A percentile compares a stretch with the other conserved stretches of the same genome.
Conservation (phyloP, 37 sponge, comb jelly and placozoan genomes). For the Tethya wilhelma region DNA sequence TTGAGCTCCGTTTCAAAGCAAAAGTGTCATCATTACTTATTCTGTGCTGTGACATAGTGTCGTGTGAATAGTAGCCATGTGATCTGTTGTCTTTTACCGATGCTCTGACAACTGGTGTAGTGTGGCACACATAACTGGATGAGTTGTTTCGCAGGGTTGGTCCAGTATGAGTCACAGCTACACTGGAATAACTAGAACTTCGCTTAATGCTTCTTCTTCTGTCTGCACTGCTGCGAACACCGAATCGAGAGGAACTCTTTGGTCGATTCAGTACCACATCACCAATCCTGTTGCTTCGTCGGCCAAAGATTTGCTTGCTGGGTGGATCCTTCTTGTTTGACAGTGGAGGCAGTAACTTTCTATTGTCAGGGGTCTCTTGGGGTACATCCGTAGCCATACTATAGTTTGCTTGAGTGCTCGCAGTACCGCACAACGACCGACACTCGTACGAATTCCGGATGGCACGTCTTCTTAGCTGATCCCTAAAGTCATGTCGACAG, state of each 20-base stretch:
- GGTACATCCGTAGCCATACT: neutral
- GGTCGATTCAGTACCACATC: neutral
- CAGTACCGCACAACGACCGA: neutral
- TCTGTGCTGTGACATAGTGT: too few species aligned
- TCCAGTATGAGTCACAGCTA: neutral
- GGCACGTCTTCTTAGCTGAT: constrained; percentile 9
- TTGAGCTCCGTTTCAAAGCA: too few species aligned
- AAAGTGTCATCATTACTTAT: too few species aligned
- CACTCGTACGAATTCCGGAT: constrained; percentile 5
- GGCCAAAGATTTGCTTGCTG: too few species aligned
- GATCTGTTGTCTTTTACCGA: neutral
- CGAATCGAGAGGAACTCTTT: neutral
- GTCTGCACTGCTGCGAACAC: neutral
- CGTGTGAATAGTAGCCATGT: too few species aligned
- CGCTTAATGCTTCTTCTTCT: neutral
- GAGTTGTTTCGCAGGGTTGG: neutral
- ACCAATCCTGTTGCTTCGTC: constrained; percentile 1
- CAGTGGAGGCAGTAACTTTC: neutral
- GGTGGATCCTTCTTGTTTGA: neutral
- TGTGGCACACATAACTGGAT: neutral
- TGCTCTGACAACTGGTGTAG: neutral
- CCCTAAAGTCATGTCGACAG: neutral
- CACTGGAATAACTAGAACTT: neutral
- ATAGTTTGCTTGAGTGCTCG: neutral
- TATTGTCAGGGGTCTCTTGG: neutral